phyloP scores from a whole-genome alignment of 2,888 invertebrate genomes.

The Aleiodes alternator region DNA sequence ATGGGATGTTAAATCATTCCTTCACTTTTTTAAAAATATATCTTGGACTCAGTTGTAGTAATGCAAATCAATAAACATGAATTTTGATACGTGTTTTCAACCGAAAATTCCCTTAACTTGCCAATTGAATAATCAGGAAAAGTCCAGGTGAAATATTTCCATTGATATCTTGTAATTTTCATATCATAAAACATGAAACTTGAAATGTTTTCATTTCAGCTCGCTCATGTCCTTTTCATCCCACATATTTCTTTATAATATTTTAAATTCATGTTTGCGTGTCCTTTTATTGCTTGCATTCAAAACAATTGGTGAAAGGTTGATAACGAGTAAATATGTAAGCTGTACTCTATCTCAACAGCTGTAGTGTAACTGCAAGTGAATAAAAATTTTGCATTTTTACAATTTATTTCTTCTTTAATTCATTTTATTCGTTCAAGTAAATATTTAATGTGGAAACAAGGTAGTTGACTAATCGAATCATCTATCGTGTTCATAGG shows the following conservation, averaged over 20 bases:
- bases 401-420: not conserved
- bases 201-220: no score
- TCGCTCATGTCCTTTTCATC: no score
- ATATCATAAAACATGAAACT: not conserved
- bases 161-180: no score
- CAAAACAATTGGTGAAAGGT: not conserved
- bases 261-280: constrained; percentile 16
- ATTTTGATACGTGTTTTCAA: no score
- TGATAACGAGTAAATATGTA: constrained; percentile 3
- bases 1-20: no score
- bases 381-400: constrained; percentile 32
- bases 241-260: not conserved
- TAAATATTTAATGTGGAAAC: constrained; percentile 8
- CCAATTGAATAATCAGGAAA: no score
- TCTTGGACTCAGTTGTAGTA: no score
- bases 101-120: no score
- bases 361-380: constrained; percentile 2
- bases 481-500: constrained; percentile 10
- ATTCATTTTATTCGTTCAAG: not conserved
- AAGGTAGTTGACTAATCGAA: constrained; percentile 3
- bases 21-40: no score
- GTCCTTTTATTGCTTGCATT: constrained; percentile 20
- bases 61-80: no score
- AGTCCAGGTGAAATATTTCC: no score
- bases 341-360: not conserved